Percentiles rank a stretch among this genome's conserved stretches.
phyloP scores from a whole-genome alignment of 2,113 vertebrate species.

The Notothenia coriiceps region DNA sequence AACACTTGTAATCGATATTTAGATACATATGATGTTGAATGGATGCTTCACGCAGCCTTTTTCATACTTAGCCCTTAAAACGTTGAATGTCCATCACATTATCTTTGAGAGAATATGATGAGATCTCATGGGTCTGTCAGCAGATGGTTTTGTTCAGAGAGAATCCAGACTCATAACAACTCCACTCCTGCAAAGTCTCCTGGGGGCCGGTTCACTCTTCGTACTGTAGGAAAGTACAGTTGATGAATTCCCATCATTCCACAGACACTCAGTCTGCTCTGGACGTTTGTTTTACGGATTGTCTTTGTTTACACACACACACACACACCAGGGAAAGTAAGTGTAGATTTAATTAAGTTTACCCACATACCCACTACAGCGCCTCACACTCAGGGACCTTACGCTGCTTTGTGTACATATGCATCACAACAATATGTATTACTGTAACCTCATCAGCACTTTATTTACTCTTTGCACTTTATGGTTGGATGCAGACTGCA shows the following conservation, averaged over 20 bases:
- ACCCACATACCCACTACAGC: too few relatives aligned
- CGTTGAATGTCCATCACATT: not conserved
- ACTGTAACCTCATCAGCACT: not conserved
- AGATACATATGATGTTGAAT: not conserved
- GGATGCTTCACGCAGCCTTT: not conserved
- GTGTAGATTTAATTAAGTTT: too few relatives aligned
- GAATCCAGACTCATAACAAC: not conserved
- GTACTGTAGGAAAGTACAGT: not conserved
- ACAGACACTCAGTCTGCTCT: not conserved
- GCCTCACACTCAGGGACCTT: too few relatives aligned
- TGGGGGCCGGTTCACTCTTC: not conserved
- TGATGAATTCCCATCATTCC: constrained; percentile 41
- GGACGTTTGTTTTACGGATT: constrained; percentile 3
- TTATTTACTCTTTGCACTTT: too few relatives aligned
- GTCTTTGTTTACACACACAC: not conserved
- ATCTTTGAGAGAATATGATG: not conserved
- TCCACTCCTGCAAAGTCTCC: not conserved
- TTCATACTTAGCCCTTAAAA: not conserved
- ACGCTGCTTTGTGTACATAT: too few relatives aligned
- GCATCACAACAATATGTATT: too few relatives aligned
- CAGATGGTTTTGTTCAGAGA: constrained; percentile 2
- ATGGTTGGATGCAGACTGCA: too few relatives aligned
- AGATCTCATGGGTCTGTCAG: not conserved
- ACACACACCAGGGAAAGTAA: not conserved
- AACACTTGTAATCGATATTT: too few relatives aligned